Evolutionary conservation across 2,797 vertebrate genomes (phyloP), one percentile per base, ranked within the genome.

Genomic region (Mionectes olivaceus): DNA sequence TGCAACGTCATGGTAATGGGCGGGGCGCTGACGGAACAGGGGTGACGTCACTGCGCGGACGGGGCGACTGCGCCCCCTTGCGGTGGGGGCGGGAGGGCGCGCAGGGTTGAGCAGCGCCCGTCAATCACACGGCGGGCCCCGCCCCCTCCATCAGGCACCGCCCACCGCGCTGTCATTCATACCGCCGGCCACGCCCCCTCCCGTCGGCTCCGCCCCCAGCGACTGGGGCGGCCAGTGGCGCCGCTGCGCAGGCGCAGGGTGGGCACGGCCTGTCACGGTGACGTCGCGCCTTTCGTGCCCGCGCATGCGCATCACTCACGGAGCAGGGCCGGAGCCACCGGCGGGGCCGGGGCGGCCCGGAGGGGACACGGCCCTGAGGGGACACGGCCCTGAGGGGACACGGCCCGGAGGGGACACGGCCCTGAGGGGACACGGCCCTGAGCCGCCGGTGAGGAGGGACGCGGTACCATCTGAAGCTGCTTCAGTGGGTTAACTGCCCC

Each of bases 241-340:
- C 11, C 12, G 11, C 19, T 15, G 55, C 61, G 63, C 83, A 60
- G 3, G 83, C 63, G 83, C 71, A 7, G 37, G 32, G 32, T 3
- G 22, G 32, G 18, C 7, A 2, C 17, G 18, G 60, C 32, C 9
- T 35, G 16, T 35, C 1, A 1, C 0, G 0, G 22, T 59, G n/a
- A 4, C 53, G 61, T 68, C 53, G 19, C 27, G 9, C 27, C 27
- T 10, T 50, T 50, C 6, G 61, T 2, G 53, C 7, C 35, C 8
- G 53, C 71, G 82, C 82, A 60, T 23, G 82, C 82, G 71, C 27
- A 52, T 27, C 27, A 16, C 10, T 52, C 10, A 17, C 27, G 50
- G 50, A 28, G 27, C 17, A 18, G 27, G 27, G 50, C 10, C 52
- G 60, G 44, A 75, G 52, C 22, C 11, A 28, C 39, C 23, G 83